Percentiles rank a stretch among this genome's conserved stretches.
Evolutionary conservation across 2,113 vertebrate species (phyloP).

Genomic region (Odocoileus hemionus): DNA sequence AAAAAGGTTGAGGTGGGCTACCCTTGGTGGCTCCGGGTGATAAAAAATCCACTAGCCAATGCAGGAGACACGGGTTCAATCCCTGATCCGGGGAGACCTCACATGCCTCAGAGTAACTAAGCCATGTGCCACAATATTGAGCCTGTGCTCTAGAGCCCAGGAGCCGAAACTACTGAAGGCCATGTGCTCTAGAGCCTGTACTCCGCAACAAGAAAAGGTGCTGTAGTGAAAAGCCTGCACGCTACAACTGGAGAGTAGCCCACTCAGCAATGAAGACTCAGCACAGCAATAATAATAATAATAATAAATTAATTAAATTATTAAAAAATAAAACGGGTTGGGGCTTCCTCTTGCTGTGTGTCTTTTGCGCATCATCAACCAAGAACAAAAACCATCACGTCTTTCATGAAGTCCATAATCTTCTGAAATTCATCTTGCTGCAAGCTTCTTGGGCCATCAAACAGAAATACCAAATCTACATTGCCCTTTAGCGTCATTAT

Average conservation of each 20-base stretch:
- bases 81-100: not conserved
- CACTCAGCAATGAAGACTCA: not conserved
- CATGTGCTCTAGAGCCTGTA: not conserved
- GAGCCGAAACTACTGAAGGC: not conserved
- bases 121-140: not conserved
- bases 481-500: constrained; percentile 46
- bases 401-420: constrained; percentile 82
- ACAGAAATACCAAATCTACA: constrained; percentile 86
- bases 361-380: not conserved
- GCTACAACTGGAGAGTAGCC: not conserved
- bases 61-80: not conserved
- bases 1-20: not conserved
- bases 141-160: not conserved
- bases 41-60: not conserved
- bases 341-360: not conserved
- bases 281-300: not conserved
- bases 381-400: constrained; percentile 74
- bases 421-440: constrained; percentile 48
- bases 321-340: not conserved
- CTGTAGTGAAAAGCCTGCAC: not conserved
- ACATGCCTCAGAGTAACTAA: not conserved
- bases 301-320: not conserved
- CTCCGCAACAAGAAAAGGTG: not conserved
- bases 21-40: not conserved
- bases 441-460: constrained; percentile 86